phyloP scores from a whole-genome alignment of 1,140 invertebrate genomes.

The Cydia fagiglandana region DNA sequence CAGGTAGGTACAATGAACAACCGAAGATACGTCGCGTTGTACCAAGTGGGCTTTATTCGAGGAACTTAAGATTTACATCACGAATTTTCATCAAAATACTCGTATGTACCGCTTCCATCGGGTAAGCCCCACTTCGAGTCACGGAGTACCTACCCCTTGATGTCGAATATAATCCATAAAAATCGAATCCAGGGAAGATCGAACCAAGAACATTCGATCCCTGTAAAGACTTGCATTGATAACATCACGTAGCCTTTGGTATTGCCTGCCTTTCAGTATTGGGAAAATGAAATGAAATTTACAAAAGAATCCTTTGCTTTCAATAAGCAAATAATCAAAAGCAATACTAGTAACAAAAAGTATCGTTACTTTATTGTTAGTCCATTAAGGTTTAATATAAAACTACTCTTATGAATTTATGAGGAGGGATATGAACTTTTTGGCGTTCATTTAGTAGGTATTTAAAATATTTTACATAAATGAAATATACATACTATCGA shows the following conservation, averaged over 20 bases:
- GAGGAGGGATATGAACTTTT: too few species aligned
- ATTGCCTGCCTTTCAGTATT: not conserved
- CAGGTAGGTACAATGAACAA: conserved; percentile 40
- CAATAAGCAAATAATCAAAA: too few species aligned
- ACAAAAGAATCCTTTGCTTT: too few species aligned
- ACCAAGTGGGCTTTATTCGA: not conserved
- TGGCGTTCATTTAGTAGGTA: too few species aligned
- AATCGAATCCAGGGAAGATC: not conserved
- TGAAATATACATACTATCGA: too few species aligned
- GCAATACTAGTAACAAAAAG: too few species aligned
- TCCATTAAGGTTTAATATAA: too few species aligned
- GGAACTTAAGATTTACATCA: conserved; percentile 16
- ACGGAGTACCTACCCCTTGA: conserved; percentile 1
- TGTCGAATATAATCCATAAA: conserved; percentile 20
- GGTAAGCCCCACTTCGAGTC: conserved; percentile 4
- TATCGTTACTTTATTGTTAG: too few species aligned
- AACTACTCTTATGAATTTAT: too few species aligned
- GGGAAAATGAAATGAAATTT: not conserved
- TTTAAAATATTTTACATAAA: too few species aligned
- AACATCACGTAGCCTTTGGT: not conserved
- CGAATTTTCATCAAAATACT: conserved; percentile 12
- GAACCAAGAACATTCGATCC: not conserved
- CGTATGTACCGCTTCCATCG: not conserved
- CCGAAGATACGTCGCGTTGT: not conserved
- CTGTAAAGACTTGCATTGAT: not conserved